Conservation (phyloP, 92 coral and sea anemone species). For the Muricea muricata region DNA sequence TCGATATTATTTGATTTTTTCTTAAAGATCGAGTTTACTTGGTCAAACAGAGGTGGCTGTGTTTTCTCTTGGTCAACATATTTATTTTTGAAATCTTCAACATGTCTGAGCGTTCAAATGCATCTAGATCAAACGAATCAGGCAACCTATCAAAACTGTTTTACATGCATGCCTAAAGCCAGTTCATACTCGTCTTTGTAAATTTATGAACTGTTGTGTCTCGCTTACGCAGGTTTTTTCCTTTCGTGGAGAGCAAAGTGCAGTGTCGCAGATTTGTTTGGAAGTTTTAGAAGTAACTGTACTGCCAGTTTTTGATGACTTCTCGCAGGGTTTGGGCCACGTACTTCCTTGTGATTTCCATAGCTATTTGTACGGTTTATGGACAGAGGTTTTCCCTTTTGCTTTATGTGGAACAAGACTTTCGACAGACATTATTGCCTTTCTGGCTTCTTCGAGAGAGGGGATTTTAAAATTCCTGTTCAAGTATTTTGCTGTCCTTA, state of each 20-base stretch:
- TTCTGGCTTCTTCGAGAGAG: slow-evolving; percentile 41
- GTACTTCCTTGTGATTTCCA: too few species aligned
- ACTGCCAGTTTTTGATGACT: background rate
- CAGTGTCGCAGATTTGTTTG: too few species aligned
- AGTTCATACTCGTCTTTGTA: background rate
- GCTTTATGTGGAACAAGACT: background rate
- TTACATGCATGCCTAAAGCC: background rate
- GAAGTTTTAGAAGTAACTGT: background rate
- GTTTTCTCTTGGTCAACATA: too few species aligned
- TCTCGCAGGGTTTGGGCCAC: too few species aligned
- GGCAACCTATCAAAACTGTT: background rate
- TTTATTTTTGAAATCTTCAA: too few species aligned
- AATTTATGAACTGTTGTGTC: background rate
- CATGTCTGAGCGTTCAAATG: too few species aligned
- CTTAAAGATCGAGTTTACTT: too few species aligned
- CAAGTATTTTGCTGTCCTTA: slow-evolving; percentile 42
- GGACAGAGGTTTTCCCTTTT: slow-evolving; percentile 54
- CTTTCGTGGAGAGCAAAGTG: background rate
- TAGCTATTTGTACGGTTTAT: slow-evolving; percentile 57
- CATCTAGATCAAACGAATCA: background rate
- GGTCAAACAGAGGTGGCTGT: too few species aligned
- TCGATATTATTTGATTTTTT: too few species aligned
- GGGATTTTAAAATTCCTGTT: slow-evolving; percentile 49
- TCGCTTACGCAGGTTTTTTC: background rate
- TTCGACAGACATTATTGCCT: slow-evolving; percentile 25